Base-by-base conservation (phyloP, 2,797 vertebrate genomes). In the Epinephelus awoara region DNA sequence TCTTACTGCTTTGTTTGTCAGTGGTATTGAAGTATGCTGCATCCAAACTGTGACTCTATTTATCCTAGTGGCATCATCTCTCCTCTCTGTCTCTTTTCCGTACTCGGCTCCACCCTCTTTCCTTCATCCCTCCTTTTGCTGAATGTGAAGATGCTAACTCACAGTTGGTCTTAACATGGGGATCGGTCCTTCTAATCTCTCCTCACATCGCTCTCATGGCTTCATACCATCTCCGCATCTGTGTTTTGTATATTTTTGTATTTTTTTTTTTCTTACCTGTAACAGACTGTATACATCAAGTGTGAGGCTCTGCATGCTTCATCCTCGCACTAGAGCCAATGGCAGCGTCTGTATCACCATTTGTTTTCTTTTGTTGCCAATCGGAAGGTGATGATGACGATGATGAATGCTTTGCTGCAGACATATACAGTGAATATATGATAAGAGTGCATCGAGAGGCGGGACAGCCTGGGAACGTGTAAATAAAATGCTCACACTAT, bases 401-500 rank as follows among this genome's bases (percentile, higher is more conserved):
- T 6, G 77, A 77, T 46, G 71, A 88, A 77, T 81, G 77, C 87
- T 82, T 89, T 67, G 83, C 84, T 88, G 89, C 85, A 88, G 80
- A 91, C 62, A 65, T 86, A 79, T 80, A 74, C 46, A 58, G 70
- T 82, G 51, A 89, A 91, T 86, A 88, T 85, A 88, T 80, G 82
- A 87, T 80, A 67, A 84, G 82, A 88, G 91, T 87, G 90, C 87
- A 86, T 92, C 59, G 40, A 77, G 67, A 88, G 86, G 88, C 81
- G 72, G 82, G 85, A 83, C 64, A 72, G 87, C 79, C 84, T 77
- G 81, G 77, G 80, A 88, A 86, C 63, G 82, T 94, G 92, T 93
- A 94, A 92, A 92, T 94, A 93, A 90, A 94, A 94, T 91, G 90
- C 88, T 89, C 85, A 91, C 89, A 85, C 87, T 95, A 94, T 95